Evolutionary conservation across 2,113 vertebrate genomes (phyloP).

Genomic region (Saguinus imperator): DNA sequence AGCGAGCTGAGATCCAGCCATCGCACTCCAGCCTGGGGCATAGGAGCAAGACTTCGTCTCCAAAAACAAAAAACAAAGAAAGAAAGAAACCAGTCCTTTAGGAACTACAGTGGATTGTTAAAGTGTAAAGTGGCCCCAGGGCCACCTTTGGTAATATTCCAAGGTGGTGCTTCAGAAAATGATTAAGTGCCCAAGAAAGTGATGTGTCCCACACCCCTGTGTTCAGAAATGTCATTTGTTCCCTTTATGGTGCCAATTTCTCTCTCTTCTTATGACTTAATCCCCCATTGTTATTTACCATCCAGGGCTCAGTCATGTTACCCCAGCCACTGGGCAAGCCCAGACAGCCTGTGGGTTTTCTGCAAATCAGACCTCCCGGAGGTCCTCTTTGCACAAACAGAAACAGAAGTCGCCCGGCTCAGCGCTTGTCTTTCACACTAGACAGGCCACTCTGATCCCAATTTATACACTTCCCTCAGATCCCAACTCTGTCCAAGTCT

Average conservation of each 20-base stretch:
- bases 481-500: background rate
- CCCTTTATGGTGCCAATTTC: background rate
- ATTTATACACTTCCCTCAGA: background rate
- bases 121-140: background rate
- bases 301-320: background rate
- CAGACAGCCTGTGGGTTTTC: constrained; percentile 41
- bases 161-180: background rate
- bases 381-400: background rate
- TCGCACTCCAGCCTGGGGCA: too few relatives aligned
- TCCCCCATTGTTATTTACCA: background rate
- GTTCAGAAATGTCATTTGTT: background rate
- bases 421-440: background rate
- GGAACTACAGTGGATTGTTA: background rate
- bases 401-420: background rate
- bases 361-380: background rate
- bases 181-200: background rate
- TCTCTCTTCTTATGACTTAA: background rate
- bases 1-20: too few relatives aligned
- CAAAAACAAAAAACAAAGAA: too few relatives aligned
- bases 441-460: background rate
- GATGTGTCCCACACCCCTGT: too few relatives aligned
- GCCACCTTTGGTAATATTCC: background rate
- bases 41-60: too few relatives aligned
- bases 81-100: background rate
- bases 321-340: constrained; percentile 12